Evolutionary conservation across 2,888 invertebrate genomes (phyloP), one percentile per base, ranked within the genome.

Genomic region (Noctua comes): DNA sequence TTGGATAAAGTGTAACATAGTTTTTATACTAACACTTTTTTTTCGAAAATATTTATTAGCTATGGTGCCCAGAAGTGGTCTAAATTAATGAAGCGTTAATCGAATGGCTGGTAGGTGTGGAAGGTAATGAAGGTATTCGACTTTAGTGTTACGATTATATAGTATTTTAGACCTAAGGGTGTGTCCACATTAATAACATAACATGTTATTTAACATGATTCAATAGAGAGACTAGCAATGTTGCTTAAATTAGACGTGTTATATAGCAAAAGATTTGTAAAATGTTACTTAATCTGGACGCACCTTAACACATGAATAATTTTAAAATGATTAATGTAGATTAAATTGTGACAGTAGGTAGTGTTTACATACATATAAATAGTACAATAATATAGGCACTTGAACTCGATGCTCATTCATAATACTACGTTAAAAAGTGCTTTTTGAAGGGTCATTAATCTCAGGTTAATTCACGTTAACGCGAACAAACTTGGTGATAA

Each of bases 311-410:
- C 18, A 43, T 59, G 3, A 79, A 59, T 27, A 6, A 59, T 73
- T 72, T 79, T n/a, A 72, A 66, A 0, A 72, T 72, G n/a, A 72
- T 79, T 79, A 59, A 36, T 43, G 54, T 69, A 43, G 36, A 71
- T 57, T 79, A 59, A 66, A 79, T 48, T 71, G 54, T 71, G 71
- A 79, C 57, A 57, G 24, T 79, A 40, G 27, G 43, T 43, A 43
- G 43, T 43, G n/a, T 10, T 68, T 54, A 24, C 21, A 21, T 11
- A 51, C 10, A 27, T 54, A 27, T 10, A 40, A 73, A n/a, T 21
- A n/a, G 21, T 68, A 64, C 46, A 31, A n/a, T n/a, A n/a, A 10
- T 68, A 3, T 31, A 54, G 8, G 21, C n/a, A 40, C 24, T 31
- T 72, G 10, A 65, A n/a, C 46, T n/a, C 18, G 13, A 31, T 11